Evolutionary conservation across 2,113 vertebrate genomes (phyloP), one percentile per base, ranked within the genome.

Genomic region (Saccopteryx bilineata): DNA sequence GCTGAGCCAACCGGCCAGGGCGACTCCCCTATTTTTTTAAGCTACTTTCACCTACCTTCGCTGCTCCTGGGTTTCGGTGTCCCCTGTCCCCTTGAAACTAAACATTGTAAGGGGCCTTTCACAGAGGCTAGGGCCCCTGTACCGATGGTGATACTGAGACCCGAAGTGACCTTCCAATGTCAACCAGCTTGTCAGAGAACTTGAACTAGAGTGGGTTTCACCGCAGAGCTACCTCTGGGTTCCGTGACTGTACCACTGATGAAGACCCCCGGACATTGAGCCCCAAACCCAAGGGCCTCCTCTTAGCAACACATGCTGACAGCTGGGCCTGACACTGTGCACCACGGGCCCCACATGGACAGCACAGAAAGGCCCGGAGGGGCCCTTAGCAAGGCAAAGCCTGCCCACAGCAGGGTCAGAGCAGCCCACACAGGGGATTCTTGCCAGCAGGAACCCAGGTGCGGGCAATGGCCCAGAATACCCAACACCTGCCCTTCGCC

Each of bases 401-500:
- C 50, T 92, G 92, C 58, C 94, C 39, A n/a, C 2, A 13, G 68
- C 2, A n/a, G 72, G 71, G 65, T 83, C 87, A 15, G 66, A 92
- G 78, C 31, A 61, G 61, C 26, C 63, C 26, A 8, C 12, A 1
- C 3, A 39, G 66, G 28, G 33, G 15, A 79, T 39, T 21, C 0
- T 3, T 52, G 86, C 68, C 89, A 96, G 86, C 58, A 71, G 82
- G 86, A 80, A 93, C 80, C 66, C 94, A 88, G 91, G 93, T 71
- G 56, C 0, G 2, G 65, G 46, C 72, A 65, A 11, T 50, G 24
- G 61, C 83, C 82, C 71, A 50, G 33, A 71, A 71, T 46, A 26
- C 21, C 69, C 11, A 50, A 54, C 92, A 97, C 91, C 95, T 97
- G 94, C 48, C 76, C 46, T 89, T 91, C 23, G 54, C 85, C 23